Conservation (phyloP, 2,888 invertebrate species). For the Steinernema hermaphroditum region DNA sequence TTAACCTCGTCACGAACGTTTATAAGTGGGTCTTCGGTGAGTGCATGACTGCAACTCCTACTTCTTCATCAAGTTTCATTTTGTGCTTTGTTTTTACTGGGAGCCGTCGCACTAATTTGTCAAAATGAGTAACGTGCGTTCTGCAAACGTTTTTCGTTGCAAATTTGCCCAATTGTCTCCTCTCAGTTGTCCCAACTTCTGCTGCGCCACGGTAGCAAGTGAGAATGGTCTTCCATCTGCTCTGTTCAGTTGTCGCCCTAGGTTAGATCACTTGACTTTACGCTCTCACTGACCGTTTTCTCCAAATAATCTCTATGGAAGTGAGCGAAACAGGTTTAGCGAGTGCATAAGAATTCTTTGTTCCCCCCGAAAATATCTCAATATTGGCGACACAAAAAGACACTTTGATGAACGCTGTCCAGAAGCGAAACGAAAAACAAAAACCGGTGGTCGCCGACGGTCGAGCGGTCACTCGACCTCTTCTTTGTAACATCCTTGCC, state of each 20-base stretch:
- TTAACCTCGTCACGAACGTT: slow-evolving; percentile 16
- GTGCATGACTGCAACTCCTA: not conserved
- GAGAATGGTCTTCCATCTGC: too few relatives aligned
- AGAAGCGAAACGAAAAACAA: not conserved
- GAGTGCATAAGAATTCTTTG: not conserved
- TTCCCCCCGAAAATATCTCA: not conserved
- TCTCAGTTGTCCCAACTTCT: too few relatives aligned
- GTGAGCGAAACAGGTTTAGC: not conserved
- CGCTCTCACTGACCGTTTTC: not conserved
- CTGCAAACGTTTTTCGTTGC: not conserved
- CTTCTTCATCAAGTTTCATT: not conserved
- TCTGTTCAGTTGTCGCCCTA: too few relatives aligned
- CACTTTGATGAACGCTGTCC: not conserved
- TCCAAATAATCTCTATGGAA: not conserved
- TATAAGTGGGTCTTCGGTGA: not conserved
- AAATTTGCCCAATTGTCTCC: not conserved
- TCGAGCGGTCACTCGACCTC: not conserved
- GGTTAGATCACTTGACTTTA: not conserved
- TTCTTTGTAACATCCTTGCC: too few relatives aligned
- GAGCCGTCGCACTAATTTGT: not conserved
- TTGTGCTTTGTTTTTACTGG: not conserved
- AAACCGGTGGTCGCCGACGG: not conserved
- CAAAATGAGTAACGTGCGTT: not conserved
- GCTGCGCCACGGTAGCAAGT: too few relatives aligned
- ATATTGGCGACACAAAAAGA: not conserved